Evolutionary conservation across 64 coral and sea anemone species (phyloP), one percentile per base, ranked within the genome.

Genomic region (Porites australiensis): DNA sequence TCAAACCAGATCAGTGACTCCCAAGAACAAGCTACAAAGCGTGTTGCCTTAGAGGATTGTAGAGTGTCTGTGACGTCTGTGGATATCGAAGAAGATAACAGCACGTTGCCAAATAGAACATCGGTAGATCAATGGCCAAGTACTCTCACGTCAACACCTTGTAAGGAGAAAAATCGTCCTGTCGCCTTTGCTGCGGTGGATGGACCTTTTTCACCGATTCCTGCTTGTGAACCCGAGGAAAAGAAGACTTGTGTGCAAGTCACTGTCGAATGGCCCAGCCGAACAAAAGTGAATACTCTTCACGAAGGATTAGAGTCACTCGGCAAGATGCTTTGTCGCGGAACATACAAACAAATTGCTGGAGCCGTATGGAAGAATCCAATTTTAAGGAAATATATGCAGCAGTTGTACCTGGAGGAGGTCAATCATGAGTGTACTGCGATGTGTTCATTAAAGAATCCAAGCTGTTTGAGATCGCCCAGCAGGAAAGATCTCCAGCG

Each of bases 261-360:
- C 15, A 86, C 82, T 43, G 79, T 95, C 53, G 70, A 89, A 86
- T 95, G 93, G 93, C 93, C 84, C 23, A 94, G 92, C 70, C 79
- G 58, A 73, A 82, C 92, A 5, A 67, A 87, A 68, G 84, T 68
- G 14, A 93, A 93, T 45, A 70, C 14, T 54, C 67, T 93, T 11
- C 81, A 93, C 71, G 53, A 83, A 86, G 82, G 82, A 47, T 55
- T 93, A 0, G 57, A 93, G 72, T 70, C 82, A 47, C 90, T 93
- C 8, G 90, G 90, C 61, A 93, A 93, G 63, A 93, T 87, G 90
- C 59, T 93, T 50, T 72, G 82, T n/a, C 82, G 83, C 13, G 91
- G 91, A 54, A 87, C 91, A 14, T 93, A 87, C 64, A 93, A 93
- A 59, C 91, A 93, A 70, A 93, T 93, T 21, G 91, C 88, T 23